These are phyloP conservation scores for Epinephelus fuscoguttatus DNA, from an alignment of 2,113 vertebrate genomes.

Conservation along the genomic window DNA sequence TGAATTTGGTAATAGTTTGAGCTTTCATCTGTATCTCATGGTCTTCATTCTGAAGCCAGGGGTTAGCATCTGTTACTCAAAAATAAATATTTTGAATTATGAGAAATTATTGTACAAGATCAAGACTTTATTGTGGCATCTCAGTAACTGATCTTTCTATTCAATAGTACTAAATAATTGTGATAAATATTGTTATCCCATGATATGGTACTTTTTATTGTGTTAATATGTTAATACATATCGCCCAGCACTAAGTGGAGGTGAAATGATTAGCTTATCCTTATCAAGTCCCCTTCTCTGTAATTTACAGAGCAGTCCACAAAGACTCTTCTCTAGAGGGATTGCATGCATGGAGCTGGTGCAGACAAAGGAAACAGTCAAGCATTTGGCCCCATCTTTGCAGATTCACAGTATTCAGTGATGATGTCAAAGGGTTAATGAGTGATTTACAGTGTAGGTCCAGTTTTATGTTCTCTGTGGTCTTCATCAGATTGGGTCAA, in stretches of 20 bases:
- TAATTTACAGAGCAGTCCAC: constrained; percentile 32
- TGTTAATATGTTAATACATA: neutral
- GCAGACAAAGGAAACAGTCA: constrained; percentile 57
- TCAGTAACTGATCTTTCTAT: neutral
- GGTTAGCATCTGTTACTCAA: neutral
- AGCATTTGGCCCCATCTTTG: constrained; percentile 40
- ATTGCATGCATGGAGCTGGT: constrained; percentile 70
- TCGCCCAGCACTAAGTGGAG: constrained; percentile 38
- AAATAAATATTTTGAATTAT: neutral
- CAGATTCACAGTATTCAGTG: constrained; percentile 76
- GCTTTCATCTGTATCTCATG: neutral
- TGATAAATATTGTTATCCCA: constrained; percentile 11
- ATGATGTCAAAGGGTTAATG: constrained; percentile 45
- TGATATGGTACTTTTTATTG: neutral
- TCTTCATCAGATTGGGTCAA: constrained; percentile 64
- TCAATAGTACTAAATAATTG: neutral
- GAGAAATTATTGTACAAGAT: neutral
- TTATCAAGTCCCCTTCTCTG: constrained; percentile 8
- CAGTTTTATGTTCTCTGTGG: constrained; percentile 28
- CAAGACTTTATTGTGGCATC: neutral
- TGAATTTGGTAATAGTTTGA: no score
- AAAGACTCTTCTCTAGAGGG: constrained; percentile 37
- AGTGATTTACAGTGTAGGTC: constrained; percentile 55
- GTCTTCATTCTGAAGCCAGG: neutral
- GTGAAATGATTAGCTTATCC: constrained; percentile 30